Evolutionary conservation across 2,797 vertebrate species (phyloP).

Genomic region (Pseudochromis fuscus): DNA sequence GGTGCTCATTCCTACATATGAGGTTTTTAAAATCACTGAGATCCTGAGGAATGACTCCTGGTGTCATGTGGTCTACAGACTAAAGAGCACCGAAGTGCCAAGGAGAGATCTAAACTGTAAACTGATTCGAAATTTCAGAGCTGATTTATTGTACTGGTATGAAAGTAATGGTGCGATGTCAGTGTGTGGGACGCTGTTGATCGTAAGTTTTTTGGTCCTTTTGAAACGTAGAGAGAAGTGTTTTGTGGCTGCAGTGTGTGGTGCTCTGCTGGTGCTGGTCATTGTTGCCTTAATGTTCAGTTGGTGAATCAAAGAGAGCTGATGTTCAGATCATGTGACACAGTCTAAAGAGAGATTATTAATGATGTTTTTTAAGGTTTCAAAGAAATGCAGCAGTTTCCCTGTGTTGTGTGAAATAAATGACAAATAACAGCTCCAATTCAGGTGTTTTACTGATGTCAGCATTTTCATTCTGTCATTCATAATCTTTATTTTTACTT

Average conservation of each 20-base stretch:
- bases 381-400: not conserved
- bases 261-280: constrained; percentile 19
- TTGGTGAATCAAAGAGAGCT: not conserved
- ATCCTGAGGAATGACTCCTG: constrained; percentile 39
- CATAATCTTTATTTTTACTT: too few relatives aligned
- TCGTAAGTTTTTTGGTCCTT: constrained; percentile 40
- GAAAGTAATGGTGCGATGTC: not conserved
- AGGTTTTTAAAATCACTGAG: constrained; percentile 62
- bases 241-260: constrained; percentile 45
- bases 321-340: not conserved
- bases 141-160: rapidly evolving
- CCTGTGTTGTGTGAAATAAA: not conserved
- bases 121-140: constrained; percentile 1
- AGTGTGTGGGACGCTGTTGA: constrained; percentile 3
- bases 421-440: not conserved
- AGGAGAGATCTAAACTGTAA: constrained; percentile 60
- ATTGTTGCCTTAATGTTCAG: not conserved
- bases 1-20: constrained; percentile 66
- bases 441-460: too few relatives aligned
- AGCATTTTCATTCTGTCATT: too few relatives aligned
- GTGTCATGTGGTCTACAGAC: constrained; percentile 65
- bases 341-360: not conserved
- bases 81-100: constrained; percentile 54
- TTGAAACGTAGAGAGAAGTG: not conserved
- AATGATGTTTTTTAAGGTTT: not conserved